Conservation (phyloP, 2,888 invertebrate genomes). For the Galeruca laticollis region DNA sequence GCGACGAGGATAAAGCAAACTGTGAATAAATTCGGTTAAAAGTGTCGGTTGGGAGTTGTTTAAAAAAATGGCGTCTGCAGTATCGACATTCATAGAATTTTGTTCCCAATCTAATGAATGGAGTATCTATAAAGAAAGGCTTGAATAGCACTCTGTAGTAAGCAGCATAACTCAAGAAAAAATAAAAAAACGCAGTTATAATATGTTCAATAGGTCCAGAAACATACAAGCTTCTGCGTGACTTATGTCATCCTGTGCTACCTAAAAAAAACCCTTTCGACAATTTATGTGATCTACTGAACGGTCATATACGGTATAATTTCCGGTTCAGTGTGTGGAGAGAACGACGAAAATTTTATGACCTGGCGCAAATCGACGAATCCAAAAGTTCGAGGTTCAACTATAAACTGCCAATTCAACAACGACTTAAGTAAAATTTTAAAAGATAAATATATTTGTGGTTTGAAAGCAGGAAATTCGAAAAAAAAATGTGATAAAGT, state of each 20-base stretch:
- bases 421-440: too few relatives aligned
- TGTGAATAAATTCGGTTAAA: too few relatives aligned
- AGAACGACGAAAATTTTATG: too few relatives aligned
- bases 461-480: too few relatives aligned
- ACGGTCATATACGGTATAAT: too few relatives aligned
- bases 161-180: slow-evolving; percentile 20
- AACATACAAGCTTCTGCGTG: slow-evolving; percentile 35
- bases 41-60: too few relatives aligned
- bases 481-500: too few relatives aligned
- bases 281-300: not conserved
- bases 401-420: too few relatives aligned
- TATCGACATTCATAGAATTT: slow-evolving; percentile 10
- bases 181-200: slow-evolving; percentile 27
- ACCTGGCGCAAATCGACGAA: not conserved
- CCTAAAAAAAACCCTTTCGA: slow-evolving; percentile 26
- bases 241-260: slow-evolving; percentile 37
- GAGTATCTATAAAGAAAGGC: slow-evolving; percentile 28
- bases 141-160: slow-evolving; percentile 28
- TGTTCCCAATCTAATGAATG: slow-evolving; percentile 16
- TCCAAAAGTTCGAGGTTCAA: not conserved
- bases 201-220: slow-evolving; percentile 22
- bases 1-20: too few relatives aligned
- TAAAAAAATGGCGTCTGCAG: slow-evolving; percentile 16
- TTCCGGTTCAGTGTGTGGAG: too few relatives aligned
- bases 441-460: too few relatives aligned